phyloP scores from a whole-genome alignment of 2,113 vertebrate species.

The Girardinichthys multiradiatus region DNA sequence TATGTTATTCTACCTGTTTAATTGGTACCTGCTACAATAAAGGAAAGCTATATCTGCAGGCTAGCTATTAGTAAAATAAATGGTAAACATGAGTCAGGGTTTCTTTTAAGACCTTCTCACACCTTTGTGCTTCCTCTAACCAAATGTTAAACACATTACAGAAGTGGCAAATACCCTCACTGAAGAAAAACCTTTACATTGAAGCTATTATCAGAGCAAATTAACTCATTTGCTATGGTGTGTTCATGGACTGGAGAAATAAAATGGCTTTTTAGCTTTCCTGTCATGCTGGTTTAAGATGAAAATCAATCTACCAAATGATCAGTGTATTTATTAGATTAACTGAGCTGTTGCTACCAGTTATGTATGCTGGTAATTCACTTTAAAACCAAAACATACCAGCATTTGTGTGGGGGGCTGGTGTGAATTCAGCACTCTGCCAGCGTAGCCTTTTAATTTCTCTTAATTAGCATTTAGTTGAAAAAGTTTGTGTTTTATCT shows the following conservation, averaged over 20 bases:
- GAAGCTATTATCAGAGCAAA: no score
- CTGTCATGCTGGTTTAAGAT: background rate
- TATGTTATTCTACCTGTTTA: no score
- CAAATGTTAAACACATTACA: background rate
- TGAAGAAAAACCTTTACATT: no score
- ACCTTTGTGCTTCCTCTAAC: background rate
- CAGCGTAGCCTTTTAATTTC: slow-evolving; percentile 15
- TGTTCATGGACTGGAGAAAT: background rate
- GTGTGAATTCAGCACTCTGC: slow-evolving; percentile 19
- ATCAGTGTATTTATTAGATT: background rate
- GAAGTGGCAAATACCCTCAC: background rate
- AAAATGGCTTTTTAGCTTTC: background rate
- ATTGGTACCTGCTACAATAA: background rate
- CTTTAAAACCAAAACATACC: slow-evolving; percentile 1
- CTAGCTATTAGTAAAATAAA: background rate
- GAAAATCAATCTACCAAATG: background rate
- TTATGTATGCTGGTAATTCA: background rate
- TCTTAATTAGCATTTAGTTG: slow-evolving; percentile 41
- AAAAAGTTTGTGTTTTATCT: slow-evolving; percentile 36
- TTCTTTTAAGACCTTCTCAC: background rate
- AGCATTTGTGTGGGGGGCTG: slow-evolving; percentile 10
- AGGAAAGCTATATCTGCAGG: background rate
- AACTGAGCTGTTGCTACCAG: background rate
- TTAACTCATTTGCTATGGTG: no score
- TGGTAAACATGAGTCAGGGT: background rate